Evolutionary conservation across 1,140 invertebrate genomes (phyloP).

Genomic region (Megathymus violae): DNA sequence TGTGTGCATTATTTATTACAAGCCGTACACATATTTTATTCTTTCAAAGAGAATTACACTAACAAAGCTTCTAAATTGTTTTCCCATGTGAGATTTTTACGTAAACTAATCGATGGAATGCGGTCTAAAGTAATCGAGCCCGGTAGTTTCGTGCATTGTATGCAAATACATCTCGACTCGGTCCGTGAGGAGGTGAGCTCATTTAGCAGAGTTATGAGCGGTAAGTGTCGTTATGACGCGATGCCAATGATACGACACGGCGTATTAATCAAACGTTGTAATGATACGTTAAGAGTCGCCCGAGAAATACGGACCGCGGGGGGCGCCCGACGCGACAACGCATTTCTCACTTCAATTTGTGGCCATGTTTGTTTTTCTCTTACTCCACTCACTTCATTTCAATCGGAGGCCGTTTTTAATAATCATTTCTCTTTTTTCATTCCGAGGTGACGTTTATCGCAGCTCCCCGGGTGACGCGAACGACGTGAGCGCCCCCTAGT

Average conservation of each 20-base stretch:
- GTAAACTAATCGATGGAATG: slow-evolving; percentile 39
- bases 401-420: slow-evolving; percentile 64
- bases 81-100: slow-evolving; percentile 16
- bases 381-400: slow-evolving; percentile 64
- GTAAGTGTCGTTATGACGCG: slow-evolving; percentile 52
- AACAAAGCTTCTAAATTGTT: background rate
- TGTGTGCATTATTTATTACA: background rate
- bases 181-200: slow-evolving; percentile 56
- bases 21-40: background rate
- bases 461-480: slow-evolving; percentile 63
- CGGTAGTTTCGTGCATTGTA: slow-evolving; percentile 62
- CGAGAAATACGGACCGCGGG: slow-evolving; percentile 47
- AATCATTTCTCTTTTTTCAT: slow-evolving; percentile 72
- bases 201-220: slow-evolving; percentile 70
- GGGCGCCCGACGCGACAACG: slow-evolving; percentile 61
- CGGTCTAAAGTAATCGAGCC: slow-evolving; percentile 40
- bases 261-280: slow-evolving; percentile 74
- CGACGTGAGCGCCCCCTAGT: slow-evolving; percentile 53
- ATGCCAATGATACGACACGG: slow-evolving; percentile 60
- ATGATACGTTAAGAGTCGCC: slow-evolving; percentile 58
- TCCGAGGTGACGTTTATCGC: slow-evolving; percentile 77
- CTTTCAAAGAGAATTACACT: background rate
- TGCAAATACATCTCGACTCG: slow-evolving; percentile 64
- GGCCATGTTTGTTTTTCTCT: slow-evolving; percentile 64
- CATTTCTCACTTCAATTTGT: slow-evolving; percentile 78